Conservation (phyloP, 2,888 invertebrate genomes). For the Ornithoptera alexandrae region DNA sequence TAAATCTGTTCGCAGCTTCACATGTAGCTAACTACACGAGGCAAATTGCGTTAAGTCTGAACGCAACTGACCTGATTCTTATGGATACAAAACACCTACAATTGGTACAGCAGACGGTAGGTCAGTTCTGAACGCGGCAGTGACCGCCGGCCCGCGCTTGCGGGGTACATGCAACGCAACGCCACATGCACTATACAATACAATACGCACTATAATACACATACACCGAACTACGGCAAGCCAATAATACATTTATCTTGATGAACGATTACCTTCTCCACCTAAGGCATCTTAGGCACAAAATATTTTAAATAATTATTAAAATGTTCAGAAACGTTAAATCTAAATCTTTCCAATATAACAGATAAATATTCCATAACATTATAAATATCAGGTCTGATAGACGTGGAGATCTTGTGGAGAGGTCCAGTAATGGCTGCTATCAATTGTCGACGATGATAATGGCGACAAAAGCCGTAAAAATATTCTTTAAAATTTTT, state of each 20-base stretch:
- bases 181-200: conserved; percentile 70
- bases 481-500: too few species aligned
- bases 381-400: neutral
- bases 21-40: neutral
- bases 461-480: too few species aligned
- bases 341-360: neutral
- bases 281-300: neutral
- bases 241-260: conserved; percentile 46
- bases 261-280: conserved; percentile 34
- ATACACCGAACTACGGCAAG: conserved; percentile 52
- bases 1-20: neutral
- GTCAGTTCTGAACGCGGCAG: conserved; percentile 57
- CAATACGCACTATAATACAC: conserved; percentile 40
- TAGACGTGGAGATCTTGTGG: too few species aligned
- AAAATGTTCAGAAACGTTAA: neutral
- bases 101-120: conserved; percentile 30
- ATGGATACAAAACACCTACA: neutral
- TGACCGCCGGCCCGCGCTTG: conserved; percentile 60
- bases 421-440: neutral
- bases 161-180: conserved; percentile 73
- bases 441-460: too few species aligned
- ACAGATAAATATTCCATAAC: neutral
- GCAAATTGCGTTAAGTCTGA: neutral
- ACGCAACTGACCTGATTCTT: neutral
- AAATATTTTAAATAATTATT: neutral